Evolutionary conservation across 2,888 invertebrate genomes (phyloP), one percentile per base, ranked within the genome.

Genomic region (Pristionchus arcanus): DNA sequence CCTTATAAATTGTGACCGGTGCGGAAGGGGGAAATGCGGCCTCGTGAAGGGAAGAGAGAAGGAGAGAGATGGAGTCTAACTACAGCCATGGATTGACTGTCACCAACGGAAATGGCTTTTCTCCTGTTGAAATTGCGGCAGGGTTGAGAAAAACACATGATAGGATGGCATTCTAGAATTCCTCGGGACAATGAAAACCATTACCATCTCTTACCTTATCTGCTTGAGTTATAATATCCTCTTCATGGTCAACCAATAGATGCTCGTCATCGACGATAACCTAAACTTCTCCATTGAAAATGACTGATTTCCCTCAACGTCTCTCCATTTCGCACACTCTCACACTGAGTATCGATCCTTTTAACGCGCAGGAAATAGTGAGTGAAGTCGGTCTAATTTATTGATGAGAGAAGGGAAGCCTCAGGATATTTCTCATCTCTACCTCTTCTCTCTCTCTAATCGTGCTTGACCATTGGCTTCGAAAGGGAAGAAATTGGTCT

Each of bases 351-450:
- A 81, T 81, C 49, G 81, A 81, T 74, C 81, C 42, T 81, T 81
- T 49, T 42, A 81, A n/a, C 77, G 37, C 21, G 2, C n/a, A 49
- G 49, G 37, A 53, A 28, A 34, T 25, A 42, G 34, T 25, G 74
- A 25, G 74, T 81, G 49, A 81, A 81, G 63, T 63, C 37, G 25
- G 81, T 34, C 42, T 49, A 81, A 49, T 81, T 81, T 81, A 81
- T 81, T 81, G 81, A 81, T 81, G 81, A 81, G 49, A 77, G 68
- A 66, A n/a, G 74, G 81, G 81, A 81, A 81, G 49, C 81, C 77
- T 77, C 81, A 53, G 68, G 74, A 74, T 74, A 53, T 81, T 16
- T 81, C 81, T 28, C 81, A 81, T 81, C 42, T 77, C 42, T 21
- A 81, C 49, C 81, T 81, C 81, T 81, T 16, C 13, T 81, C 81